Base-by-base conservation (phyloP, 2,888 invertebrate genomes). In the Nomada fucata region DNA sequence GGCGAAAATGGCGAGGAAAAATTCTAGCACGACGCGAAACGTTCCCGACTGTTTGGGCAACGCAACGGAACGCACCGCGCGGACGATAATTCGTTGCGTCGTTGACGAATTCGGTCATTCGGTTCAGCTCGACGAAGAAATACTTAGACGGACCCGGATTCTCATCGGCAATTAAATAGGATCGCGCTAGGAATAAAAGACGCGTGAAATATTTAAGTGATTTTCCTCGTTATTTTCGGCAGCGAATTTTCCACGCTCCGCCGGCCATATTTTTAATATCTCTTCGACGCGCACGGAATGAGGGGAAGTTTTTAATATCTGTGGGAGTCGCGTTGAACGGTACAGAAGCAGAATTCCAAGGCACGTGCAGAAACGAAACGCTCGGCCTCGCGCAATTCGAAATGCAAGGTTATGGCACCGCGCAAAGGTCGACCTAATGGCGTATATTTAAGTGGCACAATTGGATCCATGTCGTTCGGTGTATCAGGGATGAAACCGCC, bases 371-470 rank as follows among this genome's bases (percentile, higher is more conserved):
- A 57, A 69, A 44, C 29, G 50, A 42, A 36, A 7, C 29, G 50
- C 7, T 7, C 7, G 36, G 50, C 10, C 18, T 29, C 53, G 53
- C 44, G 69, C 53, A 36, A 55, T 42, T 18, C 53, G 76, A 70
- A 76, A 18, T 23, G 47, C 36, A 57, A 42, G 68, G 44, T 68
- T 59, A 65, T 18, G 52, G 50, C 44, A 15, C n/a, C 52, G 23
- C 23, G 50, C 57, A 57, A 69, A 72, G 78, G 52, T 72, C 70
- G 71, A 55, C 23, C 68, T 84, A 80, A 82, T 64, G 29, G 63
- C 67, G 72, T 55, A 59, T 57, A 75, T 59, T 70, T 65, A 79
- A 86, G 59, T 75, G 47, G 3, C 60, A 60, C 76, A 79, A 76
- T 82, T 55, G 73, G 68, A 75, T 60, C 59, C 47, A 73, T 76